Conservation (phyloP, 2,113 vertebrate species). For the Polyodon spathula region DNA sequence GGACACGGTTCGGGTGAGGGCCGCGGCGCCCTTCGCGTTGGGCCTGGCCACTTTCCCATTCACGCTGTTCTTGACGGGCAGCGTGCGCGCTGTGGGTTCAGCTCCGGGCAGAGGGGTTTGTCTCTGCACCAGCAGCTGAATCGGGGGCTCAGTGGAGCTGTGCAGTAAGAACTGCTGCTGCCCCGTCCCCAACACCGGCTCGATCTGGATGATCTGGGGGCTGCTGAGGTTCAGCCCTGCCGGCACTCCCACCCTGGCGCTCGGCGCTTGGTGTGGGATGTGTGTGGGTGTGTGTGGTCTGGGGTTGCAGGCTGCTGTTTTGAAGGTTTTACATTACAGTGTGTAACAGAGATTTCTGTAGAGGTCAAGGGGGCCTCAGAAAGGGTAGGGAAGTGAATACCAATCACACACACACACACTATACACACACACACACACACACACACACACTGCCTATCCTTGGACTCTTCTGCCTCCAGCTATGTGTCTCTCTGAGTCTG, state of each 20-base stretch:
- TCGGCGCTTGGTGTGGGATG: too few species aligned
- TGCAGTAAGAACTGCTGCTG: conserved; percentile 59
- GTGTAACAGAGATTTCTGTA: too few species aligned
- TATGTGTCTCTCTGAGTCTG: too few species aligned
- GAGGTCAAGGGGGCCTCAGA: too few species aligned
- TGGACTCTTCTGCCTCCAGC: too few species aligned
- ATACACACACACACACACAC: too few species aligned
- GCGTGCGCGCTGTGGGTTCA: conserved; percentile 48
- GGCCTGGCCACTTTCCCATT: conserved; percentile 24
- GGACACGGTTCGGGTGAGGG: conserved; percentile 3
- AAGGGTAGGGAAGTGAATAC: too few species aligned
- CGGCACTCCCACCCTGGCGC: conserved; percentile 40
- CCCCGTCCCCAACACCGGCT: conserved; percentile 48
- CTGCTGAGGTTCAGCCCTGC: conserved; percentile 50
- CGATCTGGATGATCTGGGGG: conserved; percentile 70
- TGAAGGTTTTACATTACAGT: too few species aligned
- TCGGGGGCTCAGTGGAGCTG: conserved; percentile 48
- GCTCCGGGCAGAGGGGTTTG: conserved; percentile 48
- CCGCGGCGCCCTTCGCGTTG: background rate
- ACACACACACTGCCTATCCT: too few species aligned
- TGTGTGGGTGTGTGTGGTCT: too few species aligned
- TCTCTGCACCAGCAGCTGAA: conserved; percentile 64
- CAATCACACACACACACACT: too few species aligned
- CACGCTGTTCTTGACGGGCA: conserved; percentile 18
- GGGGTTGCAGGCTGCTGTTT: too few species aligned